Conservation (phyloP, 1,140 invertebrate species). For the Antheraea pernyi region DNA sequence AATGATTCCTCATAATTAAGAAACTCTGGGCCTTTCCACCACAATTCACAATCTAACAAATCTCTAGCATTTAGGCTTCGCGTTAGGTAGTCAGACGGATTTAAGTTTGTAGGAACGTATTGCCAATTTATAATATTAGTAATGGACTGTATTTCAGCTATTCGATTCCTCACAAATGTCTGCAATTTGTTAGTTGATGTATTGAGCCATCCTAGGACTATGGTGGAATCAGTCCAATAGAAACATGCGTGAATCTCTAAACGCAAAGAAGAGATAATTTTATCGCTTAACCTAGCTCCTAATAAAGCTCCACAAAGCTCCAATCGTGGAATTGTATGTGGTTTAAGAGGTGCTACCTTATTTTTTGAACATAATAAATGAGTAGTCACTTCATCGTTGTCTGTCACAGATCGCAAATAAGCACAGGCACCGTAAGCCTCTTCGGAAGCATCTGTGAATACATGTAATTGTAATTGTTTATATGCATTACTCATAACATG, state of each 20-base stretch:
- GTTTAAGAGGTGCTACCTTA: slow-evolving; percentile 7
- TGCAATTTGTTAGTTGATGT: slow-evolving; percentile 27
- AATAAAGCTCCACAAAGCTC: slow-evolving; percentile 29
- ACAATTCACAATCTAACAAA: too few species aligned
- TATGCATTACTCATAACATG: slow-evolving; percentile 16
- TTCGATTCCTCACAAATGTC: slow-evolving; percentile 45
- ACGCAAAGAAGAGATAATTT: slow-evolving; percentile 20
- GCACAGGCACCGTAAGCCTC: slow-evolving; percentile 27
- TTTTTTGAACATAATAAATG: slow-evolving; percentile 24
- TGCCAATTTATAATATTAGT: not conserved
- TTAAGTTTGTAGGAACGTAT: too few species aligned
- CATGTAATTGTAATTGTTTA: slow-evolving; percentile 19
- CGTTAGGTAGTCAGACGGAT: too few species aligned
- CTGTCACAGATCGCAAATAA: slow-evolving; percentile 25
- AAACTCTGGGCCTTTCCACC: slow-evolving; percentile 38
- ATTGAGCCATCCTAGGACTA: slow-evolving; percentile 41
- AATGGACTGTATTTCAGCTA: slow-evolving; percentile 40
- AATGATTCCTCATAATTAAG: slow-evolving; percentile 6
- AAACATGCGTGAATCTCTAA: slow-evolving; percentile 7
- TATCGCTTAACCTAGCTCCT: slow-evolving; percentile 21
- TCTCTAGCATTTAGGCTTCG: too few species aligned
- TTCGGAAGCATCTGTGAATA: slow-evolving; percentile 29
- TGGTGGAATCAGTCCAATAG: slow-evolving; percentile 36
- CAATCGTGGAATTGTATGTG: slow-evolving; percentile 11
- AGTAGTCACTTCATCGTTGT: slow-evolving; percentile 10